A percentile compares a stretch with the other conserved stretches of the same genome.
Evolutionary conservation across 2,888 invertebrate genomes (phyloP).

Genomic region (Galeruca laticollis): DNA sequence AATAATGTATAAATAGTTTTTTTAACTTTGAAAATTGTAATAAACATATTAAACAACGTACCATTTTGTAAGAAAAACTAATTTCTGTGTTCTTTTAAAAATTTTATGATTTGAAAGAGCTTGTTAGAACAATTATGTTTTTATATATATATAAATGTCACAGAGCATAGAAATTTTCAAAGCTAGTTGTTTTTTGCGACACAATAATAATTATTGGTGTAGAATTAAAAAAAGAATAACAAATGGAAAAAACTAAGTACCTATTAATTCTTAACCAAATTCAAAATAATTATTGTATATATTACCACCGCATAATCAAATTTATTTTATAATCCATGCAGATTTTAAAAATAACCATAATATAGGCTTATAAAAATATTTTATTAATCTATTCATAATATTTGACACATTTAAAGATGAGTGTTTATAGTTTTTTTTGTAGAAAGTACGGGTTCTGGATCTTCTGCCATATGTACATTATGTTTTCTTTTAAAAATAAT

Average conservation of each 20-base stretch:
- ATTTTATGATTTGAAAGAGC: conserved; percentile 10
- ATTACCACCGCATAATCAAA: no score
- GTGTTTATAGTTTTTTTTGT: conserved; percentile 28
- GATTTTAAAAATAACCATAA: not conserved
- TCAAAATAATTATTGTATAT: no score
- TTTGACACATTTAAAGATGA: conserved; percentile 15
- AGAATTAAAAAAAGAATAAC: not conserved
- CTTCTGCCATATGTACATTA: conserved; percentile 20
- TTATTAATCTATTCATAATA: not conserved
- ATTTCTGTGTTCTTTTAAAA: not conserved
- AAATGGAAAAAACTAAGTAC: no score
- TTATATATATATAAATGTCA: not conserved
- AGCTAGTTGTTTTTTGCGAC: not conserved
- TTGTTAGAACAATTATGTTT: not conserved
- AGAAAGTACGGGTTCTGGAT: conserved; percentile 1
- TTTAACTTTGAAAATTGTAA: conserved; percentile 49
- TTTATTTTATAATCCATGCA: not conserved
- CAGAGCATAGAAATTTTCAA: not conserved
- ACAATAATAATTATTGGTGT: not conserved
- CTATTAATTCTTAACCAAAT: no score
- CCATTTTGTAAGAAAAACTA: conserved; percentile 44
- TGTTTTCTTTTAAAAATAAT: conserved; percentile 50
- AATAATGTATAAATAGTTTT: conserved; percentile 51
- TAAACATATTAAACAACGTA: conserved; percentile 52
- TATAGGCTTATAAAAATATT: not conserved